phyloP scores from a whole-genome alignment of 2,888 invertebrate species.

The Dexiosoma caninum region DNA sequence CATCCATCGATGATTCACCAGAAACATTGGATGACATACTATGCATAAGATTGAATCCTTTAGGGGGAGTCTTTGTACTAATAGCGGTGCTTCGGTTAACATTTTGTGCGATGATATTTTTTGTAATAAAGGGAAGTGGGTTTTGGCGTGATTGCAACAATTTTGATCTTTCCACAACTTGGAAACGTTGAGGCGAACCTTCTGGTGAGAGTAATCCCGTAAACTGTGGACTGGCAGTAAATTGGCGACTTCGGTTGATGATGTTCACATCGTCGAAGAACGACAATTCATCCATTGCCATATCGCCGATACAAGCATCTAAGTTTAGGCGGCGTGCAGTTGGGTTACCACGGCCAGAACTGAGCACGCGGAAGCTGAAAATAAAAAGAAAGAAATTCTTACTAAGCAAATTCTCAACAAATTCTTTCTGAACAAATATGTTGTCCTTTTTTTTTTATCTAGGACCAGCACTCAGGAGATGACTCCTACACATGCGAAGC shows the following conservation, averaged over 20 bases:
- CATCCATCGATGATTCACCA: conserved; percentile 81
- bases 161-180: conserved; percentile 68
- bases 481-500: too few species aligned
- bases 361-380: conserved; percentile 64
- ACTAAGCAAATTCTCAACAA: neutral
- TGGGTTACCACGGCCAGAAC: conserved; percentile 31
- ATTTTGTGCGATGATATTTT: conserved; percentile 74
- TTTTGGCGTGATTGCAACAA: conserved; percentile 43
- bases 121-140: conserved; percentile 40
- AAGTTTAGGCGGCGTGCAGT: conserved; percentile 64
- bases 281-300: conserved; percentile 75
- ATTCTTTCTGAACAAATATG: too few species aligned
- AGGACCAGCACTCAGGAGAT: too few species aligned
- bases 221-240: conserved; percentile 69
- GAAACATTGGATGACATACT: conserved; percentile 80
- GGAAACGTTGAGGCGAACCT: conserved; percentile 75
- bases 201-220: conserved; percentile 75
- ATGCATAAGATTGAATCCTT: conserved; percentile 77
- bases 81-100: conserved; percentile 54
- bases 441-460: too few species aligned
- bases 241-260: conserved; percentile 54
- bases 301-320: conserved; percentile 63
- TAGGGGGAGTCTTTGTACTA: conserved; percentile 68
- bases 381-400: too few species aligned
- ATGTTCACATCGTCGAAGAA: conserved; percentile 74